A percentile compares a stretch with the other conserved stretches of the same genome.
phyloP scores from a whole-genome alignment of 2,888 invertebrate species.

The Trissolcus brochymenae region DNA sequence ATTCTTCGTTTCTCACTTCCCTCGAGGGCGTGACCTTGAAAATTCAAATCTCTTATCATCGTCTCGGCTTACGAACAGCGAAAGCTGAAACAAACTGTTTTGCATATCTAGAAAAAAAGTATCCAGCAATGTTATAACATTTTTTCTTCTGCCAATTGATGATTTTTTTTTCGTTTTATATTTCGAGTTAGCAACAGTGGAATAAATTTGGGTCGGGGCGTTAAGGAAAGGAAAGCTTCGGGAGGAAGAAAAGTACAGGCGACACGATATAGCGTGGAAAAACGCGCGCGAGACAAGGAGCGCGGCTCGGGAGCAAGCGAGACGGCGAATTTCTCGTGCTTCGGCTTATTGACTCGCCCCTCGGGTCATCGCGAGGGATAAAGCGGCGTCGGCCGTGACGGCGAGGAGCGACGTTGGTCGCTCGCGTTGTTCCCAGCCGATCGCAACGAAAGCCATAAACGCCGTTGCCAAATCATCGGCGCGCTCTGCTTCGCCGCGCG shows the following conservation, averaged over 20 bases:
- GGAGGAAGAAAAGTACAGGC: not conserved
- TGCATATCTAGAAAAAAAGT: not conserved
- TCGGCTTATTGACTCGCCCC: slow-evolving; percentile 63
- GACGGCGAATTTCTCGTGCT: slow-evolving; percentile 54
- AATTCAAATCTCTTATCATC: too few species aligned
- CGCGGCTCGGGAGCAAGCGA: slow-evolving; percentile 17
- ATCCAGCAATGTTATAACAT: not conserved
- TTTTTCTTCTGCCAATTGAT: not conserved
- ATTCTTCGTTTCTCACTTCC: too few species aligned
- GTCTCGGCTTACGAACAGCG: too few species aligned
- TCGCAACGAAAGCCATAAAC: slow-evolving; percentile 68
- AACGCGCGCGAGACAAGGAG: not conserved
- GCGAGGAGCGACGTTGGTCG: slow-evolving; percentile 29
- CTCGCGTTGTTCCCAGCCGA: slow-evolving; percentile 58
- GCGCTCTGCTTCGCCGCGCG: slow-evolving; percentile 57
- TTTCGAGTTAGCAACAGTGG: not conserved
- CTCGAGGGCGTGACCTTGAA: too few species aligned
- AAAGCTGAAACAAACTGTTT: too few species aligned
- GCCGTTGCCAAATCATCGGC: slow-evolving; percentile 69
- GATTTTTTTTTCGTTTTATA: not conserved
- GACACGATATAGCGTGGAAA: not conserved
- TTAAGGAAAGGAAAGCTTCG: slow-evolving; percentile 6
- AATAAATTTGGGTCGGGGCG: slow-evolving; percentile 7
- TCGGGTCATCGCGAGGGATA: slow-evolving; percentile 62
- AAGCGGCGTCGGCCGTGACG: slow-evolving; percentile 45